These are phyloP conservation scores for Micromys minutus DNA, from an alignment of 2,113 vertebrate genomes.

Conservation along the genomic window DNA sequence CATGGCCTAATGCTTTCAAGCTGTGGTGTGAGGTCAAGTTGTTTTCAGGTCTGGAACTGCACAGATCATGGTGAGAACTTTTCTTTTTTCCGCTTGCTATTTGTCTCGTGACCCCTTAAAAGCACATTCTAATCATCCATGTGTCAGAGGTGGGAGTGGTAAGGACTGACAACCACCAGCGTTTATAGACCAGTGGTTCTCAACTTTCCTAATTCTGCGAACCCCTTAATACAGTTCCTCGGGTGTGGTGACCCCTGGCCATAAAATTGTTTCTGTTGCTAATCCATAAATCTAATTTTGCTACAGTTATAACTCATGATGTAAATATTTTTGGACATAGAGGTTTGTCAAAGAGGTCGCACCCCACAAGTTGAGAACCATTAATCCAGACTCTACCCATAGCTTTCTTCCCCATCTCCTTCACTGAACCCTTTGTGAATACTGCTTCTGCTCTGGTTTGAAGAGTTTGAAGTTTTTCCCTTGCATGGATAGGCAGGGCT, in stretches of 20 bases:
- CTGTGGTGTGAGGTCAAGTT: not conserved
- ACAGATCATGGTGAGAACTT: no score
- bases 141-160: not conserved
- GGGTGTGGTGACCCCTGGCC: no score
- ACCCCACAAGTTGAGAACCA: no score
- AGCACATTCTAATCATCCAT: not conserved
- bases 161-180: not conserved
- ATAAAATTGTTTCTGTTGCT: no score
- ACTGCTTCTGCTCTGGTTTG: not conserved
- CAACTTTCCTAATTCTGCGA: no score
- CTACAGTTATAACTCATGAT: no score
- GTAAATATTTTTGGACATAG: no score
- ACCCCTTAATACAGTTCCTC: no score
- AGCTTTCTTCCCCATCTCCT: not conserved
- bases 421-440: not conserved
- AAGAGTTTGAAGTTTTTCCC: conserved; percentile 12
- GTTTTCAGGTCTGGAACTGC: not conserved
- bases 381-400: not conserved
- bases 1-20: not conserved
- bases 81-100: not conserved
- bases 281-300: no score
- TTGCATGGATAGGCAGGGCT: not conserved
- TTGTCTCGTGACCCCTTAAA: not conserved
- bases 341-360: no score
- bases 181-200: not conserved